Conservation (phyloP, 2,113 vertebrate species). For the crab-eating macaque (Macaca fascicularis) region T2T-MFA8v1.1 NC_088386.1:101676001-101676500, state of each 20-base stretch:
- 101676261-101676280: background rate
- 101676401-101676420: background rate
- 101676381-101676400: background rate
- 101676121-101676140: slow-evolving; percentile 58
- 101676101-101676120: slow-evolving; percentile 71
- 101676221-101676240: slow-evolving; percentile 54
- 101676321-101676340: background rate
- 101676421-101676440: background rate
- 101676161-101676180: slow-evolving; percentile 3
- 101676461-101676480: background rate
- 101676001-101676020: slow-evolving; percentile 60
- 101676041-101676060: slow-evolving; percentile 83
- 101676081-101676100: slow-evolving; percentile 63
- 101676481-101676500: background rate
- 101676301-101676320: background rate
- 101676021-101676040: slow-evolving; percentile 86
- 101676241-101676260: background rate
- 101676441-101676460: background rate
- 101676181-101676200: slow-evolving; percentile 21
- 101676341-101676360: background rate
- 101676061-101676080: slow-evolving; percentile 68
- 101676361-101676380: background rate
- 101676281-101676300: background rate
- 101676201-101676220: background rate
- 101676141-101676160: slow-evolving; percentile 71